phyloP scores from a whole-genome alignment of 2,797 vertebrate species.

The Chelon labrosus region DNA sequence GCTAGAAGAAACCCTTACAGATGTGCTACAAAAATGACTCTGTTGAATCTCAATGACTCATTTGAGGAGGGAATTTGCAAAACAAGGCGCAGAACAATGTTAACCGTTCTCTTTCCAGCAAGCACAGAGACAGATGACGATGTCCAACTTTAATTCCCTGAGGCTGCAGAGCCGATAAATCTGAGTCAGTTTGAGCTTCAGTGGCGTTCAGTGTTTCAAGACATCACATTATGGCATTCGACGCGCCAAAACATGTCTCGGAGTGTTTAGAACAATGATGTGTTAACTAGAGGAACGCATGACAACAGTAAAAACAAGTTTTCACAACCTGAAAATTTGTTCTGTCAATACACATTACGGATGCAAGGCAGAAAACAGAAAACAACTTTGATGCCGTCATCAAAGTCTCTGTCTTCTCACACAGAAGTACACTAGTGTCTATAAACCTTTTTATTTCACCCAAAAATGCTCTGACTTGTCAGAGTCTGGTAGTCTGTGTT shows the following conservation, averaged over 20 bases:
- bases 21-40: slow-evolving; percentile 23
- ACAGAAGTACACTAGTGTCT: slow-evolving; percentile 30
- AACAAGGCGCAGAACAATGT: slow-evolving; percentile 38
- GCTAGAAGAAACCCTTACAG: slow-evolving; percentile 31
- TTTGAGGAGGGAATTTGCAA: slow-evolving; percentile 10
- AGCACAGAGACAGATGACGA: slow-evolving; percentile 13
- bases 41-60: slow-evolving; percentile 52
- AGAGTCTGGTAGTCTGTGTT: slow-evolving; percentile 27
- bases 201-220: slow-evolving; percentile 13
- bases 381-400: slow-evolving; percentile 35
- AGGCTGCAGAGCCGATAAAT: slow-evolving; percentile 29
- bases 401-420: slow-evolving; percentile 19
- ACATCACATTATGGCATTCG: slow-evolving; percentile 1
- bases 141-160: neutral
- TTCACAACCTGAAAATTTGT: slow-evolving; percentile 7
- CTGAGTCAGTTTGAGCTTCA: slow-evolving; percentile 17
- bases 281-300: slow-evolving; percentile 4
- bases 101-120: slow-evolving; percentile 30
- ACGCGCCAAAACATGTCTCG: neutral
- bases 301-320: slow-evolving; percentile 1
- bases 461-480: slow-evolving; percentile 27
- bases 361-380: slow-evolving; percentile 25
- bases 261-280: slow-evolving; percentile 9
- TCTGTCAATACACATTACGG: slow-evolving; percentile 20
- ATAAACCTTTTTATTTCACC: slow-evolving; percentile 49